These are phyloP conservation scores for Platycheirus albimanus DNA, from an alignment of 2,888 invertebrate species.

Conservation along the genomic window DNA sequence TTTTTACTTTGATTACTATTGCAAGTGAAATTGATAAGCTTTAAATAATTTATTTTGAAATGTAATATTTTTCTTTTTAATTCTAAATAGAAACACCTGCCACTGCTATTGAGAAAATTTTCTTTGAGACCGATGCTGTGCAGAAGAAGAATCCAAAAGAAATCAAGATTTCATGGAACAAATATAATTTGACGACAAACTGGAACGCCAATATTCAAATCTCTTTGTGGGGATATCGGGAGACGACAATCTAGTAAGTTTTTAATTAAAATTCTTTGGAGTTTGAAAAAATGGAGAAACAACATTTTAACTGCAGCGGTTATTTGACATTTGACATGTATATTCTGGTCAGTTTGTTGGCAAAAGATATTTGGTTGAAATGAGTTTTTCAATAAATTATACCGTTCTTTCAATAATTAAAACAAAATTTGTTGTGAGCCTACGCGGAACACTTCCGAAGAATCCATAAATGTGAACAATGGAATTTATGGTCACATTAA, in stretches of 20 bases:
- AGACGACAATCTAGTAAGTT: constrained; percentile 86
- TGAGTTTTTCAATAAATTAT: no score
- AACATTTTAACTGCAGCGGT: no score
- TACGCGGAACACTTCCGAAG: no score
- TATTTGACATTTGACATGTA: no score
- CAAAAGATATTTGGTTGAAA: no score
- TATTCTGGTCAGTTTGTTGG: no score
- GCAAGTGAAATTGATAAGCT: no score
- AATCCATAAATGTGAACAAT: no score
- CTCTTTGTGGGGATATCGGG: constrained; percentile 95
- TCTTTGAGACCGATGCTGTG: constrained; percentile 89
- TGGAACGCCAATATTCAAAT: constrained; percentile 90
- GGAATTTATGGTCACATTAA: no score
- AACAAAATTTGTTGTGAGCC: no score
- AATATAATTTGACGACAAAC: constrained; percentile 92
- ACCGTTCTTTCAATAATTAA: no score
- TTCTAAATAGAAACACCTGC: constrained; percentile 90
- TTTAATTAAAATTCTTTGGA: constrained; percentile 33
- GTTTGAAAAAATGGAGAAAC: no score
- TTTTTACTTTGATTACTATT: not conserved
- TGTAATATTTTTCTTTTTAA: constrained; percentile 19
- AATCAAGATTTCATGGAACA: constrained; percentile 92
- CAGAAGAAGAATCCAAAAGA: constrained; percentile 89
- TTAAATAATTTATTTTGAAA: not conserved
- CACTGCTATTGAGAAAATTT: constrained; percentile 92